phyloP scores from a whole-genome alignment of 2,888 invertebrate species.

The Homarus gammarus region DNA sequence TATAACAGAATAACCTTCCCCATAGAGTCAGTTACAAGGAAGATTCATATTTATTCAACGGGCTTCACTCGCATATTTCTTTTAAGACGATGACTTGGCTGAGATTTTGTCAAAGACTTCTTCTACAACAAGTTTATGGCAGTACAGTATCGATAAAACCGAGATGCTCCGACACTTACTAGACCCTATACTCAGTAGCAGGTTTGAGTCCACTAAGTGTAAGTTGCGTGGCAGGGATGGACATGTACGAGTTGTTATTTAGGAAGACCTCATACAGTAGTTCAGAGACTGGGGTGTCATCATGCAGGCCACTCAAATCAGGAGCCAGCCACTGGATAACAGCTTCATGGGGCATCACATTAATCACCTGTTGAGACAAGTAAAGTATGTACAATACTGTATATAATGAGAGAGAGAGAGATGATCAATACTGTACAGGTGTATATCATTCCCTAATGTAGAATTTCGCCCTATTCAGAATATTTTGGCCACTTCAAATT shows the following conservation, averaged over 20 bases:
- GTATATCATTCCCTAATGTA: no score
- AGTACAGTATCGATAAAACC: no score
- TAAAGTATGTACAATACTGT: background rate
- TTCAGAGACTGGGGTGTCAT: constrained; percentile 83
- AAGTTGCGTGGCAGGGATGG: constrained; percentile 87
- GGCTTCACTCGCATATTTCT: no score
- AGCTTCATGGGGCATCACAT: constrained; percentile 90
- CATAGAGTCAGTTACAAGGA: no score
- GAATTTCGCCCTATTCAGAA: no score
- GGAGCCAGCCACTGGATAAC: constrained; percentile 86
- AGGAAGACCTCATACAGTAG: constrained; percentile 90
- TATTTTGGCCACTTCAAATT: no score
- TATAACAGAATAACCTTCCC: no score
- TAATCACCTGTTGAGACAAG: constrained; percentile 84
- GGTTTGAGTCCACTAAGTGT: constrained; percentile 91
- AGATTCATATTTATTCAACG: no score
- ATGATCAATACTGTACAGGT: no score
- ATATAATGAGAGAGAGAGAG: background rate
- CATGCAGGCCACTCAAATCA: constrained; percentile 55
- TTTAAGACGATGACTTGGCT: no score
- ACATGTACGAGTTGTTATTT: constrained; percentile 92
- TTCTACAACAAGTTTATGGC: no score
- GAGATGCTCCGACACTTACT: constrained; percentile 80
- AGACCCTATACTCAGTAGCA: constrained; percentile 92
- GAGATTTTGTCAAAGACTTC: no score